Conservation (phyloP, 1,140 invertebrate genomes). For the Akabosia matsudoensis region DNA sequence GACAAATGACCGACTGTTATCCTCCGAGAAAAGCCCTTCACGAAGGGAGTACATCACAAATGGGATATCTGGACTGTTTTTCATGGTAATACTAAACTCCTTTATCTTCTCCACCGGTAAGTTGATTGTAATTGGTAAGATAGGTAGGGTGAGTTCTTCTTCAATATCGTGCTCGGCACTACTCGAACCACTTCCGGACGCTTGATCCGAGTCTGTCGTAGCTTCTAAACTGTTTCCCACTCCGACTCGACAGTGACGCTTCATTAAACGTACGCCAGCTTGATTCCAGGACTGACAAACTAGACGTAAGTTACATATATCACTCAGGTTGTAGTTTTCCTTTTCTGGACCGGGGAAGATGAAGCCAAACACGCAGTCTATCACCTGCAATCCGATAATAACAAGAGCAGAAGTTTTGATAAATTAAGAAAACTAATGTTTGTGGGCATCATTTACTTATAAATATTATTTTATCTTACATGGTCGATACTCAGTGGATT, state of each 20-base stretch:
- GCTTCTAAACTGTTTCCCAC: not conserved
- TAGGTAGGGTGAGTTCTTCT: not conserved
- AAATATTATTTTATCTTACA: not conserved
- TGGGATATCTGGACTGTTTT: not conserved
- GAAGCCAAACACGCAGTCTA: constrained; percentile 8
- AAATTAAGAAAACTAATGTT: not conserved
- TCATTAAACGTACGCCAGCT: not conserved
- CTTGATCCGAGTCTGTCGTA: not conserved
- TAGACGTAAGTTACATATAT: not conserved
- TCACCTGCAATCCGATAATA: not conserved
- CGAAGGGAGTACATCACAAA: constrained; percentile 14
- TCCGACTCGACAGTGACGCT: not conserved
- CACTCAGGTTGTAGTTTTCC: not conserved
- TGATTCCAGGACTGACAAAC: not conserved
- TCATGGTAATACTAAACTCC: not conserved
- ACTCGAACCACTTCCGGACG: not conserved
- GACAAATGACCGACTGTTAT: not conserved
- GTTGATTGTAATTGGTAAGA: not conserved
- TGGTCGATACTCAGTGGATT: constrained; percentile 11
- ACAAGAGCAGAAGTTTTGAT: not conserved
- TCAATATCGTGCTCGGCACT: constrained; percentile 9
- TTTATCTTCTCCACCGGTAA: not conserved
- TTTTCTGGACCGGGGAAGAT: not conserved
- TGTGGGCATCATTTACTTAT: not conserved
- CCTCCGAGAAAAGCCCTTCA: not conserved